Evolutionary conservation across 2,113 vertebrate species (phyloP), one percentile per base, ranked within the genome.

Genomic region (Hyaena hyaena): DNA sequence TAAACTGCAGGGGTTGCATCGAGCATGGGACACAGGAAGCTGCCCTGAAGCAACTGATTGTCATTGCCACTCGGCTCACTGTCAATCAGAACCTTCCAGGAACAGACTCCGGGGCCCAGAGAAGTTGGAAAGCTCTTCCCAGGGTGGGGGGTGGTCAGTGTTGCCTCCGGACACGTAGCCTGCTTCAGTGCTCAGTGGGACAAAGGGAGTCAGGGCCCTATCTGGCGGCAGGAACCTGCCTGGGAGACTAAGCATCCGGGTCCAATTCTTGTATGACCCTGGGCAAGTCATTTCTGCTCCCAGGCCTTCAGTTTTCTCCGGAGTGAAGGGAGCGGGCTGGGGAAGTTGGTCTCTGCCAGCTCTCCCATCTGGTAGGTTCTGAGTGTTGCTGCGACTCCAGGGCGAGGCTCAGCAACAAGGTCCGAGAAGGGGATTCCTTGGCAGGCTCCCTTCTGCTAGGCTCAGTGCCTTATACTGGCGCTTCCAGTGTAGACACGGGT

Each of bases 61-160:
- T 61, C 63, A 33, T 0, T 17, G 93, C 73, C 73, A 6, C 81
- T 66, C 90, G 84, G 81, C 23, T 92, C 80, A 35, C 21, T 19
- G 87, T 89, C 95, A 71, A 33, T 85, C 53, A 93, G 79, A 77
- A 50, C 81, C 92, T 96, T 98, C 93, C 84, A 97, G 95, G 97
- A 98, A 98, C 71, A 58, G 84, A 63, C 33, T 73, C 19, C 7
- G 3, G 43, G 66, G 86, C 53, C 53, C 50, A 39, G 43, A 24
- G 53, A 77, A 88, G 45, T 66, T 63, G 1, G 5, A 45, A 53
- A 43, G 94, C 91, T 93, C n/a, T 93, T 58, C 76, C 11, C 61
- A 10, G 95, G 87, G 90, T 93, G 94, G 94, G 48, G 21, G 58
- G 21, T 21, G 58, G 58, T 96, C 90, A 4, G 45, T 21, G 8